These are phyloP conservation scores for Drosophila simulans DNA, from an alignment of 1,140 invertebrate species.

Conservation along the genomic window DNA sequence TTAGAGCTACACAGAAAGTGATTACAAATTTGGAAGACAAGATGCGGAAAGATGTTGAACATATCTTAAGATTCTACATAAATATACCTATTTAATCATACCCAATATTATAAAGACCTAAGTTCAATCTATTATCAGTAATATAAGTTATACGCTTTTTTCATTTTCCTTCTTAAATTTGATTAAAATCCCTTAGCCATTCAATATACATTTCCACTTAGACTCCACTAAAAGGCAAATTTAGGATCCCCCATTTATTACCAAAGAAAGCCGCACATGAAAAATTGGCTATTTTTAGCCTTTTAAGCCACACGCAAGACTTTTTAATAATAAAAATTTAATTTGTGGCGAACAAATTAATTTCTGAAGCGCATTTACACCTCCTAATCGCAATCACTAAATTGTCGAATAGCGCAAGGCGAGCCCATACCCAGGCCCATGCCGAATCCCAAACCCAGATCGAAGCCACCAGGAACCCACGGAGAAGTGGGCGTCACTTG, in stretches of 20 bases:
- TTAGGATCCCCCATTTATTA: neutral
- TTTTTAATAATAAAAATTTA: conserved; percentile 83
- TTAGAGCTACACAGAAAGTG: too few relatives aligned
- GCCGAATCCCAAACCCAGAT: conserved; percentile 24
- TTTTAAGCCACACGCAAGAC: conserved; percentile 67
- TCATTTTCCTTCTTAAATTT: too few relatives aligned
- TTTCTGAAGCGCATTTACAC: conserved; percentile 79
- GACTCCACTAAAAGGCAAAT: conserved; percentile 9
- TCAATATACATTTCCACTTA: conserved; percentile 5
- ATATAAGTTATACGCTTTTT: too few relatives aligned
- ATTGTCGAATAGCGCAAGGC: conserved; percentile 68
- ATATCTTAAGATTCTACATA: too few relatives aligned
- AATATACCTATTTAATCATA: too few relatives aligned
- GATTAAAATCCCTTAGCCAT: neutral
- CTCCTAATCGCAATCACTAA: conserved; percentile 81
- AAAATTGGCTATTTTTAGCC: conserved; percentile 42
- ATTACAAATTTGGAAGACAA: too few relatives aligned
- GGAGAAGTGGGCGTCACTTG: conserved; percentile 61
- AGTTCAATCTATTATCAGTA: too few relatives aligned
- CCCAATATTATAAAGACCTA: too few relatives aligned
- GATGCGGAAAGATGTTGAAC: too few relatives aligned
- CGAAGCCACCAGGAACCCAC: conserved; percentile 38
- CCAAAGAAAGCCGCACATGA: conserved; percentile 24
- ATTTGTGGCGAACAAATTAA: conserved; percentile 81
- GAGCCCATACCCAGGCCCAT: conserved; percentile 21